Evolutionary conservation across 2,797 vertebrate species (phyloP), one percentile per base, ranked within the genome.

Genomic region (Gobionotothen gibberifrons): DNA sequence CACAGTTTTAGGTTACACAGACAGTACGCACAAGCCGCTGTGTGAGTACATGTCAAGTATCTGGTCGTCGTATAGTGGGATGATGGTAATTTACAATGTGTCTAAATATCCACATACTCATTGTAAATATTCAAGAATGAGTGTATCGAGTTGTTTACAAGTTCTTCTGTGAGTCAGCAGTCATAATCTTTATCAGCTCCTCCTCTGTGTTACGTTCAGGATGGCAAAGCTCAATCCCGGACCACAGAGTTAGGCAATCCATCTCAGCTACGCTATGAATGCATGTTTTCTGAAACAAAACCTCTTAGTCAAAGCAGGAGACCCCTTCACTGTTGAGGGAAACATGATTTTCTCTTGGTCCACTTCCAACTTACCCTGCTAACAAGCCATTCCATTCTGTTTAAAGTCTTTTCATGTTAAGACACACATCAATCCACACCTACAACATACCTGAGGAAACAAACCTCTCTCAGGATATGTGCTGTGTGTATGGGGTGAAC

Each of bases 391-490:
- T 94, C 90, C 92, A 92, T 94, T 94, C 90, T 87, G 85, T 90
- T 91, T 92, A 92, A 94, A 94, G 91, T 91, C 89, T 87, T 92
- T 95, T 94, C 92, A 88, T 94, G 93, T 95, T 94, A 94, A 94
- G 93, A 93, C 94, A 94, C 92, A 94, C 93, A 93, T 94, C 92
- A 94, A 94, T 94, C 92, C 94, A 94, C 94, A 94, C 95, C 94
- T 95, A 94, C 93, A 90, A 90, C 95, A 96, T 95, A 95, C 95
- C 95, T 94, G 90, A 94, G 93, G 91, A 95, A 94, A 93, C 93
- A 94, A 95, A 94, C 93, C 93, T 83, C 87, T 90, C 89, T 89
- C 85, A 85, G 91, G 90, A 93, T 94, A 90, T 90, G 92, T 82
- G 61, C 81, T 87, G 90, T 90, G 87, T 87, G 88, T 89, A 88